Base-by-base conservation (phyloP, 2,888 invertebrate species). In the Tiphia femorata region DNA sequence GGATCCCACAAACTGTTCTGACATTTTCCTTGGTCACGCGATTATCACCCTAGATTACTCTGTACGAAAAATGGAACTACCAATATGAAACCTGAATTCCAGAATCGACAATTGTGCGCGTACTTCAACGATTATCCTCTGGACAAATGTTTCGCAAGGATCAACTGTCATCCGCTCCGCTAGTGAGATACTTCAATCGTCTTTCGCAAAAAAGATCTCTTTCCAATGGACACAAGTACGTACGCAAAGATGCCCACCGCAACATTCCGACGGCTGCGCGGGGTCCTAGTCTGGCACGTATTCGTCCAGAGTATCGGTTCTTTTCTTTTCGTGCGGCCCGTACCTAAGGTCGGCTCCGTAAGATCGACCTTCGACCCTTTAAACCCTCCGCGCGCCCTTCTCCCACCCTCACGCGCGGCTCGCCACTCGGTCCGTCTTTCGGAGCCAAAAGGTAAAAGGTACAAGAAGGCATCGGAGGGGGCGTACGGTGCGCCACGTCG, bases 401-500 rank as follows among this genome's bases (percentile, higher is more conserved):
- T 48, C 50, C 54, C 14, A 7, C 23, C 12, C 42, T 16, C 6
- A 8, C 27, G n/a, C n/a, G 14, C 16, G 33, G 16, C 25, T 43
- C 27, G 41, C 52, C n/a, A n/a, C n/a, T n/a, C n/a, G n/a, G n/a
- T n/a, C n/a, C 41, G 30, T 29, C 54, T 42, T 57, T 54, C 50
- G 60, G 49, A 59, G 55, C 55, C 49, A 58, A 50, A n/a, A n/a
- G n/a, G 54, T 47, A 62, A 69, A 68, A 74, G 47, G 65, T 58
- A 61, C 53, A 70, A 73, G 68, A 72, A 52, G 56, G 64, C 67
- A 54, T 58, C 68, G 55, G 69, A 76, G 75, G 76, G 72, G 79
- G 78, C 80, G 81, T 79, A 77, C 75, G 72, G 73, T 79, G 78
- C 78, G 81, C 82, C 81, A 82, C 82, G 80, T 82, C 81, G 81